Evolutionary conservation across 2,888 invertebrate species (phyloP), one percentile per base, ranked within the genome.

Genomic region (Dicyrtoma fusca): DNA sequence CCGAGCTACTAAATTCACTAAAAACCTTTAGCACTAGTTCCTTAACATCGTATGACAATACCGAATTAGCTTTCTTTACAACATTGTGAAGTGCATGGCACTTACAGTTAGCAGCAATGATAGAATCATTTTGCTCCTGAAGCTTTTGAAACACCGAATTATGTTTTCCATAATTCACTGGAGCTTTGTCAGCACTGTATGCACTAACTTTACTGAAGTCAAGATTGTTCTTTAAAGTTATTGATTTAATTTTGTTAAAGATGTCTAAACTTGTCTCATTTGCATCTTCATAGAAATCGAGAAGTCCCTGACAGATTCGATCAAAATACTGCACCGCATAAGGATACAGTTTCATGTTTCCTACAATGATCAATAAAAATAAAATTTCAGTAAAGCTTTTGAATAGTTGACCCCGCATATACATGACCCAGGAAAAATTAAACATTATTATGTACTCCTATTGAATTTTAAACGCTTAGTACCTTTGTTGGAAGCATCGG

Each of bases 121-220:
- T 51, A 17, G 51, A 5, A 10, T n/a, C n/a, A 14, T 51, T 51
- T 6, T 17, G 6, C 19, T 51, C 51, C n/a, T 14, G 14, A 6
- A 51, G 19, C n/a, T 51, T 51, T 14, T 51, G 51, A 51, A 17
- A 51, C 6, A 51, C 51, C 5, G 51, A 51, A 19, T 51, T 51
- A 10, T 19, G 6, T 6, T 5, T 5, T 6, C 51, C 51, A 14
- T 51, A 51, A 14, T 51, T 51, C 4, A 51, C 51, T 11, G 10
- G 6, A 51, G 51, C 51, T 17, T 51, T 51, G 19, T 51, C 51
- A 51, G 51, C 51, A 51, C 51, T 51, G 19, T 51, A 51, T 11
- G 51, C 6, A 14, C 51, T 14, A 5, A 51, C 6, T 17, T 51
- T 51, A 6, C 6, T 11, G 6, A 51, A 14, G 5, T 5, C 6